These are phyloP conservation scores for Orthosia gracilis DNA, from an alignment of 2,888 invertebrate species.

Conservation along the genomic window DNA sequence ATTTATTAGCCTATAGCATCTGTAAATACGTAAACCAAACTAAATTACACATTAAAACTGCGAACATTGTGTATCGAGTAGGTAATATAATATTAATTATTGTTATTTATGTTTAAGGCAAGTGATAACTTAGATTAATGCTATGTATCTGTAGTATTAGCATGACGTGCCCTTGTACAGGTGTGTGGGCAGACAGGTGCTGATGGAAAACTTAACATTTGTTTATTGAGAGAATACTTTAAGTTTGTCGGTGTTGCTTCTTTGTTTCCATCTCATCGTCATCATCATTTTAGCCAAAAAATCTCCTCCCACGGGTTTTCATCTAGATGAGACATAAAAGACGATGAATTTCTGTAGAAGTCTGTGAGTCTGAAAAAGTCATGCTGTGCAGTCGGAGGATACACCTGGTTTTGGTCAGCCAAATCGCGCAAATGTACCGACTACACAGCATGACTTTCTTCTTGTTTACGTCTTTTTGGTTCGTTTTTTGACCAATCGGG, in stretches of 20 bases:
- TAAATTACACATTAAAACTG: constrained; percentile 21
- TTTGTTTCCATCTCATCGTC: not conserved
- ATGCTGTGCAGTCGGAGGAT: too few species aligned
- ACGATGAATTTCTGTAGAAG: not conserved
- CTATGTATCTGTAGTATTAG: constrained; percentile 38
- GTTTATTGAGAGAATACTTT: constrained; percentile 11
- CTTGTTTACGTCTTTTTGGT: too few species aligned
- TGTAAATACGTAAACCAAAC: not conserved
- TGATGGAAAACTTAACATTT: not conserved
- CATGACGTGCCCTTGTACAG: constrained; percentile 34
- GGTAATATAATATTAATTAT: constrained; percentile 39
- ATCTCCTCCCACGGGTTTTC: not conserved
- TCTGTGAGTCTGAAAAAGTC: too few species aligned
- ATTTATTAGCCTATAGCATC: too few species aligned
- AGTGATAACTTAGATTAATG: constrained; percentile 44
- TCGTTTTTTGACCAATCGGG: too few species aligned
- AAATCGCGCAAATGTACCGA: too few species aligned
- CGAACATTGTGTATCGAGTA: constrained; percentile 9
- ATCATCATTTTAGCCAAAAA: too few species aligned
- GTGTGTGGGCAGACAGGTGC: constrained; percentile 12
- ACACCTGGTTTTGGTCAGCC: too few species aligned
- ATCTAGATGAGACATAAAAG: not conserved
- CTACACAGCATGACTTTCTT: too few species aligned
- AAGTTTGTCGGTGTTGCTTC: not conserved
- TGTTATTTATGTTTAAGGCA: constrained; percentile 42